Evolutionary conservation across 2,888 invertebrate genomes (phyloP).

Genomic region (Apoda limacodes): DNA sequence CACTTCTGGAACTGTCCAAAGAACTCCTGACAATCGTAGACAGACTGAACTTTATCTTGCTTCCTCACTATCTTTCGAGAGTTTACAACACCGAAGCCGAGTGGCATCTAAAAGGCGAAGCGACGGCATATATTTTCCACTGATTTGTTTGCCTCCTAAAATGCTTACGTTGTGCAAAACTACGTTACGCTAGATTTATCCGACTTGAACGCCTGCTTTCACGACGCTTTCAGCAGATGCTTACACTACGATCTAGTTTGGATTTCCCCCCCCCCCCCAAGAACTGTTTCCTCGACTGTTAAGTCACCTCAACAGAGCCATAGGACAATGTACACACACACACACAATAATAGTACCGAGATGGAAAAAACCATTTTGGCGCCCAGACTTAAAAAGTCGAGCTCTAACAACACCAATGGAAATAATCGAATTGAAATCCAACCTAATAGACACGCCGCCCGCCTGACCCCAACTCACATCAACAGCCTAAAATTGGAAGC

Average conservation of each 20-base stretch:
- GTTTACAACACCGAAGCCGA: conserved; percentile 20
- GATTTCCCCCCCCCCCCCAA: conserved; percentile 15
- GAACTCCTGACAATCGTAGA: conserved; percentile 12
- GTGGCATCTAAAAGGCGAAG: conserved; percentile 17
- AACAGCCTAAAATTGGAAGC: conserved; percentile 12
- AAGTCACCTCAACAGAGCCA: conserved; percentile 7
- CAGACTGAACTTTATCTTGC: conserved; percentile 10
- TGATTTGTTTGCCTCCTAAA: conserved; percentile 15
- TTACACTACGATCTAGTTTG: conserved; percentile 15
- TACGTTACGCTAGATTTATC: too few relatives aligned
- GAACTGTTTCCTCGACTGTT: conserved; percentile 12
- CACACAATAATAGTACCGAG: conserved; percentile 12
- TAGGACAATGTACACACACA: too few relatives aligned
- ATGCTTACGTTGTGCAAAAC: too few relatives aligned
- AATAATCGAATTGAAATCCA: conserved; percentile 2
- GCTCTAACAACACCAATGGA: conserved; percentile 4
- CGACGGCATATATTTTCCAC: conserved; percentile 13
- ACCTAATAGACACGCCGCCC: conserved; percentile 8
- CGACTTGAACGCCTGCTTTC: too few relatives aligned
- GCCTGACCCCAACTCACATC: too few relatives aligned
- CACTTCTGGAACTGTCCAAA: conserved; percentile 13
- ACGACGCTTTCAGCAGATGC: conserved; percentile 18
- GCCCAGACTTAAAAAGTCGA: conserved; percentile 8
- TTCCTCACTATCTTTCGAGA: conserved; percentile 19
- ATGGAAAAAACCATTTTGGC: conserved; percentile 13